Evolutionary conservation across 2,888 invertebrate genomes (phyloP), one percentile per base, ranked within the genome.

Genomic region (Tiliacea citrago): DNA sequence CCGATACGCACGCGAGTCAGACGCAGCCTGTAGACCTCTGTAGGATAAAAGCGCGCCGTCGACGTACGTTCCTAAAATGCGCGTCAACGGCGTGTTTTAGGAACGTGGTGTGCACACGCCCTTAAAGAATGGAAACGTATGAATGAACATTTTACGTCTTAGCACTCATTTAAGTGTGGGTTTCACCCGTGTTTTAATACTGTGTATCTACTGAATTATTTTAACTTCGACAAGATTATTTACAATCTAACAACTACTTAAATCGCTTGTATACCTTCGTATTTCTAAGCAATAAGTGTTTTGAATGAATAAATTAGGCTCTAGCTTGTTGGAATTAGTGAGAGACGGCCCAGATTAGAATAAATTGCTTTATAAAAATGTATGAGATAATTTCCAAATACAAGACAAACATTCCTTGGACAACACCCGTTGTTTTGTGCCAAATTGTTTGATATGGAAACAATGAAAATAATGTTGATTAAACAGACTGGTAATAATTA

Each of bases 401-500:
- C 35, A 39, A 77, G 13, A 53, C 45, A 4, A 61, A 75, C 21
- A 10, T 2, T 39, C 7, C 29, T 60, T 39, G 13, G n/a, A 60
- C 1, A 68, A 51, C 21, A 10, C 9, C 21, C 24, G 3, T 29
- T 53, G 45, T n/a, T 67, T 39, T 53, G 24, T 61, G 6, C 16
- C 21, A 24, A 61, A 35, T 70, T 71, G 47, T 61, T 55, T 61
- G 9, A 29, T 61, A 49, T 61, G 53, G 18, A 42, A 61, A 79
- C 61, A 71, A 61, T 49, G 39, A 47, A 53, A 61, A 78, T 61
- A 49, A 47, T 29, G 18, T 61, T 78, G 53, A 61, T 47, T 13
- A 53, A 60, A 77, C 47, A 16, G 53, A 55, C 53, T 42, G 16
- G 21, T 47, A n/a, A 70, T 53, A 70, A 76, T 61, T 61, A 55